Evolutionary conservation across 2,113 vertebrate genomes (phyloP), one percentile per base, ranked within the genome.

Genomic region (Podilymbus podiceps): DNA sequence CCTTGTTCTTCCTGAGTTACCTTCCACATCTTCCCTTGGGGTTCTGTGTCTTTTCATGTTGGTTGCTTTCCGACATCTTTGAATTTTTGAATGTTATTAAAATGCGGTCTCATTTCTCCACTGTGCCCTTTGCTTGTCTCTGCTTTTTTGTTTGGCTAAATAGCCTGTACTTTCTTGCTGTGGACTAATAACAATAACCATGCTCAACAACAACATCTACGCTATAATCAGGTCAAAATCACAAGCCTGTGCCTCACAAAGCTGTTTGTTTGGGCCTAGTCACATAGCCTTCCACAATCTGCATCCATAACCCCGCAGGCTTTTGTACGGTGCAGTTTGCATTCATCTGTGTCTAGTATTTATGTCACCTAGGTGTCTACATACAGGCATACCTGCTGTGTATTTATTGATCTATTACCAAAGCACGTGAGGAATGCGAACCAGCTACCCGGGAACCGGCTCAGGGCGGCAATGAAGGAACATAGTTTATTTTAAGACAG

Each of bases 171-270:
- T 28, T 52, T 9, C 67, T 46, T 80, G 40, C 52, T 4, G 5
- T 5, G 19, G 62, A 46, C 40, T 55, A 3, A 53, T 2, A 44
- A 44, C 52, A 15, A 20, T 17, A 56, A n/a, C 90, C 35, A 6
- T 1, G 2, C 33, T 73, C 59, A 11, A 2, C 56, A 67, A 8
- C 33, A 5, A 15, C 1, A 0, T 38, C 79, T 59, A 0, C n/a
- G 12, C 2, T 20, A 15, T 5, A 67, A 42, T 64, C 22, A 27
- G 75, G 25, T 68, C 52, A 35, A 59, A 60, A 62, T 60, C 82
- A 67, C 38, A 53, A 56, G 17, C 25, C 35, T 4, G 46, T 28
- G 33, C 69, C 66, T 95, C 85, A n/a, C 83, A 25, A 13, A 72
- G 4, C 23, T 27, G 12, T 55, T 81, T 77, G 18, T 52, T 64